Conservation (phyloP, 2,113 vertebrate genomes). For the Mustela nigripes region DNA sequence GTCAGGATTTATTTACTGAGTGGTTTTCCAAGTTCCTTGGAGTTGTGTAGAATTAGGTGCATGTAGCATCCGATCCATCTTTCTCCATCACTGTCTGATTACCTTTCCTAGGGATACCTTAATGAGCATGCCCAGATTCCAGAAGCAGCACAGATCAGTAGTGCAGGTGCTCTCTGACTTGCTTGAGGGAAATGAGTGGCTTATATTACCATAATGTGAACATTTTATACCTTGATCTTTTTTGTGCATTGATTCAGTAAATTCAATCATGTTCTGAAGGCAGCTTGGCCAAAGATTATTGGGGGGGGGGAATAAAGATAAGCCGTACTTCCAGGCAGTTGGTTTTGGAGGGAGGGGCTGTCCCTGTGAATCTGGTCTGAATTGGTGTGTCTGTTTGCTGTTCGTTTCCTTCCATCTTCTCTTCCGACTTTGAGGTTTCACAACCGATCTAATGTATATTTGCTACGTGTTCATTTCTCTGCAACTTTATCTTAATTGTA, state of each 20-base stretch:
- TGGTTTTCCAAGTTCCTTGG: not conserved
- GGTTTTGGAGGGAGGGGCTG: not conserved
- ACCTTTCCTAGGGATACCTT: not conserved
- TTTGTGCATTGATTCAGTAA: not conserved
- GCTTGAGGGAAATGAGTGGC: not conserved
- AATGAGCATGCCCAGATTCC: not conserved
- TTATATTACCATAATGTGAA: not conserved
- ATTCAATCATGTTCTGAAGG: not conserved
- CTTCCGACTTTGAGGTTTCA: constrained; percentile 34
- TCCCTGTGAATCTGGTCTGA: not conserved
- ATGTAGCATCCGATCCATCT: not conserved
- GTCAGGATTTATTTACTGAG: not conserved
- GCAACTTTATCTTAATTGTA: not conserved
- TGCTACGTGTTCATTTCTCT: not conserved
- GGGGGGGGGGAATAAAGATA: not conserved
- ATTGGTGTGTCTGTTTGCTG: not conserved
- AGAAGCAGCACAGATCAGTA: not conserved
- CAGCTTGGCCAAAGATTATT: not conserved
- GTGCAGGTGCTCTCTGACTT: not conserved
- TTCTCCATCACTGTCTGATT: not conserved
- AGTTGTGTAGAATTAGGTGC: not conserved
- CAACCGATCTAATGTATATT: not conserved
- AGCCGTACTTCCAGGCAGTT: not conserved
- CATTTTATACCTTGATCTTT: not conserved
- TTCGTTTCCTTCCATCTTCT: constrained; percentile 40